phyloP scores from a whole-genome alignment of 2,888 invertebrate genomes.

The Carcina quercana region DNA sequence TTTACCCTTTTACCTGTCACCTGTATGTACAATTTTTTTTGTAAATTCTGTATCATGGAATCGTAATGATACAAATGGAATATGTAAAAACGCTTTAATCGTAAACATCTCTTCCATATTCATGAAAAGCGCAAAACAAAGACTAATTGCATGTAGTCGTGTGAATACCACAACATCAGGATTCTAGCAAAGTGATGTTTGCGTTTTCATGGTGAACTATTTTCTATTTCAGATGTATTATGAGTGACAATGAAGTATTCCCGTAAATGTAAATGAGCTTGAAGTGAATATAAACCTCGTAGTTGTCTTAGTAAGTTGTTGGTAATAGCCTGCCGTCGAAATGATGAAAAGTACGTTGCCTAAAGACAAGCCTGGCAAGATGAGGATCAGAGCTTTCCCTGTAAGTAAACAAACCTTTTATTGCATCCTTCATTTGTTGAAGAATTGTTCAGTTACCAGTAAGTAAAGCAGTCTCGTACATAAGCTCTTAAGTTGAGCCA shows the following conservation, averaged over 20 bases:
- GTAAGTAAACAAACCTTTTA: no score
- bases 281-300: conserved; percentile 32
- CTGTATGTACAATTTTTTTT: conserved; percentile 11
- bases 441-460: no score
- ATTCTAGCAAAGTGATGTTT: no score
- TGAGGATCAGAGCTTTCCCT: conserved; percentile 98
- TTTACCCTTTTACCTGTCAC: conserved; percentile 21
- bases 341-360: conserved; percentile 85
- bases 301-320: conserved; percentile 44
- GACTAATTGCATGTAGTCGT: no score
- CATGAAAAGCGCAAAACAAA: no score
- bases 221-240: conserved; percentile 55
- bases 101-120: no score
- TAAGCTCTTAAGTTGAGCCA: no score
- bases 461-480: no score
- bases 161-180: no score
- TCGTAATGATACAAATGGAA: no score
- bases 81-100: no score
- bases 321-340: conserved; percentile 40
- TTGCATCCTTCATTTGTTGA: no score
- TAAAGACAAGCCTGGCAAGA: conserved; percentile 93
- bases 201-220: conserved; percentile 9
- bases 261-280: conserved; percentile 54
- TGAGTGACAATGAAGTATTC: conserved; percentile 60
- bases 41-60: conserved; percentile 3